Evolutionary conservation across 2,797 vertebrate genomes (phyloP), one percentile per base, ranked within the genome.

Genomic region (Pangasius macronema): DNA sequence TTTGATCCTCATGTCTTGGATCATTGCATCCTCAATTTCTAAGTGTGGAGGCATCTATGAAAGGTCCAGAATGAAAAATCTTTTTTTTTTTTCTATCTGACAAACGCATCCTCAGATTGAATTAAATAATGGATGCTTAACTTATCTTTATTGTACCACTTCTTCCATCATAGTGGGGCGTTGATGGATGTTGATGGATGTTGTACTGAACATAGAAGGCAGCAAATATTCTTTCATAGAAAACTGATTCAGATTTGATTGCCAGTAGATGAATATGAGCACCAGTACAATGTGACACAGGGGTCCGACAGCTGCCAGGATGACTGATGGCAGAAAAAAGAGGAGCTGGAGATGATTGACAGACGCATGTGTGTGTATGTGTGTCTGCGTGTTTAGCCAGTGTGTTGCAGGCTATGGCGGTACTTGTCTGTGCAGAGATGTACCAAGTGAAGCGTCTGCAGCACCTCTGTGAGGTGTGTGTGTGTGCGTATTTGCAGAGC

Each of bases 371-470:
- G 33, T 70, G 39, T 80, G 42, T 85, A 57, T 59, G 87, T 75
- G 59, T 65, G 83, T 93, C 84, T 92, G 88, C 92, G 91, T 94
- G 89, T 92, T 82, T 92, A 99, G 98, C 97, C 85, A 97, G 97
- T 89, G 97, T 99, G 93, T 94, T 98, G 85, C 98, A 99, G 93
- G 98, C 98, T 24, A 98, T 99, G 98, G 97, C 98, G 4, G 97
- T 99, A 91, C 92, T 99, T 88, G 97, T 99, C 90, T 99, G 98
- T 85, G 98, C 98, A 0, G 98, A 99, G 95, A 99, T 99, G 98
- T 99, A 99, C 94, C 98, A 99, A 89, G 97, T 99, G 83, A 97
- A 98, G 82, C 95, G 98, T n/a, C 97, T 99, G 51, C 98, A 98
- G 95, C 97, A 98, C 80, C 97, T 99, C 90, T 99, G 98, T 67